Evolutionary conservation across 2,797 vertebrate species (phyloP).

Genomic region (Notolepis coatsorum): DNA sequence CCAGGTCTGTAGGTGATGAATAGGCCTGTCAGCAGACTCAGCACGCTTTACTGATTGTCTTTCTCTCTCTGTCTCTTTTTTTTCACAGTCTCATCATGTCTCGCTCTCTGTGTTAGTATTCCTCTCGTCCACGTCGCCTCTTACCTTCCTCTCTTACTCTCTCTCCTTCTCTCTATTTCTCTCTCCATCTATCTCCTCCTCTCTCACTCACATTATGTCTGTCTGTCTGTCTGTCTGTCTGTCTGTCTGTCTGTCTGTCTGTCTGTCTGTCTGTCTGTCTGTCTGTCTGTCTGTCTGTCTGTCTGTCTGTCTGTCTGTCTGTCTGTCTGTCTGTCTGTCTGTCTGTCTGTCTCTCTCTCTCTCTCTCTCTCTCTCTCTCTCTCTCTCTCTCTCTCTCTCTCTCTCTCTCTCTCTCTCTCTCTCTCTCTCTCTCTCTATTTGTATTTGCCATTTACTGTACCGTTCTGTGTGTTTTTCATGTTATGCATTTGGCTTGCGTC

Average conservation of each 20-base stretch:
- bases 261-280: not conserved
- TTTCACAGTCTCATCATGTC: not conserved
- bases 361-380: not conserved
- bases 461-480: conserved; percentile 10
- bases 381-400: not conserved
- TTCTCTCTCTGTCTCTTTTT: not conserved
- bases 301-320: not conserved
- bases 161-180: not conserved
- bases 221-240: not conserved
- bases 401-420: not conserved
- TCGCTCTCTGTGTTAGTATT: not conserved
- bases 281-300: not conserved
- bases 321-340: not conserved
- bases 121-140: too few relatives aligned
- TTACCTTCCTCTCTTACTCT: not conserved
- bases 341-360: not conserved
- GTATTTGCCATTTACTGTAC: not conserved
- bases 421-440: not conserved
- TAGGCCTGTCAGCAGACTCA: conserved; percentile 7
- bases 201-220: not conserved
- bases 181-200: not conserved
- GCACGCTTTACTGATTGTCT: conserved; percentile 2
- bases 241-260: not conserved
- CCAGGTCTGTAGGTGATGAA: conserved; percentile 7
- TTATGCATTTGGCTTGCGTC: conserved; percentile 33